Percentiles rank a stretch among this genome's conserved stretches.
phyloP scores from a whole-genome alignment of 2,113 vertebrate genomes.

The Antechinus flavipes region DNA sequence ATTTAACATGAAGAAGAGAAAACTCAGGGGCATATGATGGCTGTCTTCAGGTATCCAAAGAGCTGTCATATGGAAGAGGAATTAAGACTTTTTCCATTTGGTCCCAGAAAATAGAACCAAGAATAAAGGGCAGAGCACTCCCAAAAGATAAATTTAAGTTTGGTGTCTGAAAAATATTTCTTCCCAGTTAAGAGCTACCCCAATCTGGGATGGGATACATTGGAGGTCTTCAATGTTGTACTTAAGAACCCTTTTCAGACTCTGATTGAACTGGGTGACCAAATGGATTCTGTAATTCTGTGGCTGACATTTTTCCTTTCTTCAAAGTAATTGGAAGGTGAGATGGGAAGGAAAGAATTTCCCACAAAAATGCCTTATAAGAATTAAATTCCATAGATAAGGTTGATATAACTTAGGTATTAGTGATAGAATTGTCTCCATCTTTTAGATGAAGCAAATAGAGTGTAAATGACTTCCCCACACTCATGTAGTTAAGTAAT shows the following conservation, averaged over 20 bases:
- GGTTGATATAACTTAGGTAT: background rate
- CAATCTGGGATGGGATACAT: background rate
- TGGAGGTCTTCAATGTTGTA: background rate
- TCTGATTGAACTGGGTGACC: background rate
- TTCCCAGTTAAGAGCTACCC: background rate
- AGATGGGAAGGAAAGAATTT: background rate
- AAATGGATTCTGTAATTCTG: background rate
- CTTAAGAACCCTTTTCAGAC: background rate
- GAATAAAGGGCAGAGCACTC: background rate
- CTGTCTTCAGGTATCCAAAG: background rate
- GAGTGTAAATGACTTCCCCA: background rate
- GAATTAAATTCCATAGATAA: background rate
- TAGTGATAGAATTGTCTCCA: background rate
- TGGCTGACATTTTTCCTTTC: background rate
- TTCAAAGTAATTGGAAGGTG: background rate
- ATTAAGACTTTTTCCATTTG: background rate
- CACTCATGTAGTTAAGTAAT: background rate
- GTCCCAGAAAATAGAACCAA: background rate
- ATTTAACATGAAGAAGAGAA: background rate
- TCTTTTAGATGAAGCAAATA: background rate
- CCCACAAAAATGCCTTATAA: background rate
- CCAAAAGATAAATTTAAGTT: background rate
- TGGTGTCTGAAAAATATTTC: background rate
- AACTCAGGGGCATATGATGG: background rate
- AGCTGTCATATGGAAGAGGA: background rate